Base-by-base conservation (phyloP, 2,113 vertebrate species). In the Tichodroma muraria region DNA sequence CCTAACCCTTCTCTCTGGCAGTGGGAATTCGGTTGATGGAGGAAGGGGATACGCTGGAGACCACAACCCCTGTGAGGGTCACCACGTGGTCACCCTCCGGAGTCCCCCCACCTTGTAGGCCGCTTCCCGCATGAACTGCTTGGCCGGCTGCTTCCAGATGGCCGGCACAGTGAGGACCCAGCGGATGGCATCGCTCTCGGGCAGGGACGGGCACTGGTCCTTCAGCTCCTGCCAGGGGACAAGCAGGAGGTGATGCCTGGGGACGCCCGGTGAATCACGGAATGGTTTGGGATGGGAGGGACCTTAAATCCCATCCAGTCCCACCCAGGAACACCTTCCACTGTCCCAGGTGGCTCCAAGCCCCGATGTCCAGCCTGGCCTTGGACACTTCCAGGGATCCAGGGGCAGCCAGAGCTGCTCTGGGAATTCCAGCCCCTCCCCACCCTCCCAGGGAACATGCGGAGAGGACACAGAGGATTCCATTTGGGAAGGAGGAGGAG, bases 131-230 rank as follows among this genome's bases (percentile, higher is more conserved):
- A 99, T 99, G 97, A 99, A 99, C 97, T 99, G 99, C 96, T 99
- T 99, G 97, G 99, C 99, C 0, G 99, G 99, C 92, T 99, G 99
- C 94, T 98, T 98, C 99, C 99, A 99, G 95, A 99, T 99, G 45
- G 99, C 99, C 0, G 99, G 99, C n/a, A 99, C 99, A 0, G 99
- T 99, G 95, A 99, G 97, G 28, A 99, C 99, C 99, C 99, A 99
- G 93, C 99, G 97, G 90, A 99, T 97, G 49, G 98, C 97, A 3
- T 97, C 98, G 9, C 88, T 96, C 89, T 98, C 98, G 3, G 98
- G 95, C 72, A 98, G 94, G 0, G 98, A 97, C 0, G 98, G 98
- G 8, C 98, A 98, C 97, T 99, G 99, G 57, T 99, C 99, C 88
- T 97, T 98, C 93, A 99, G 98, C 97, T 99, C 99, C 99, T 89